phyloP scores from a whole-genome alignment of 1,140 invertebrate species.

The Caenorhabditis tropicalis region DNA sequence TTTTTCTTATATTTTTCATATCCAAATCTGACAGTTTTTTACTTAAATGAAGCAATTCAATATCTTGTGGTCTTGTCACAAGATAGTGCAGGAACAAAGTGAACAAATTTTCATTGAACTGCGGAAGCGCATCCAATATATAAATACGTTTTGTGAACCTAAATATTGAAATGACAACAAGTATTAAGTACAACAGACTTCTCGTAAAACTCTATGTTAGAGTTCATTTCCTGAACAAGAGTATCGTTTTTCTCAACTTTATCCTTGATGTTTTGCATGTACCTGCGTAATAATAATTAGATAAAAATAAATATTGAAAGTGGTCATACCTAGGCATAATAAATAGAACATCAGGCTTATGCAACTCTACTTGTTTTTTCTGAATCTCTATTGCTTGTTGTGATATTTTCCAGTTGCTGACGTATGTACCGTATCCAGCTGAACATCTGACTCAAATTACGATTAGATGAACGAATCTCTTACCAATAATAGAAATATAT shows the following conservation, averaged over 20 bases:
- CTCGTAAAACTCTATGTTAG: neutral
- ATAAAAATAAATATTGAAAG: too few species aligned
- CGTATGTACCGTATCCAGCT: neutral
- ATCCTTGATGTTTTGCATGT: too few species aligned
- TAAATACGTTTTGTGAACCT: neutral
- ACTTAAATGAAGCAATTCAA: neutral
- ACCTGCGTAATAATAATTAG: too few species aligned
- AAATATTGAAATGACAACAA: too few species aligned
- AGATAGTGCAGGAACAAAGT: neutral
- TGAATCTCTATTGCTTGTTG: neutral
- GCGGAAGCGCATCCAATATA: neutral
- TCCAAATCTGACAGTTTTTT: neutral
- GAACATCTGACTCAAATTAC: neutral
- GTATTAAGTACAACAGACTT: too few species aligned
- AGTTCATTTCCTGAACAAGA: neutral
- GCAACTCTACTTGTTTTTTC: neutral
- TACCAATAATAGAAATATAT: neutral
- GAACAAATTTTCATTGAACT: neutral
- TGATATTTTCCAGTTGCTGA: neutral
- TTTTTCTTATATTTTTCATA: neutral
- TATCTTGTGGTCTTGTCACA: neutral
- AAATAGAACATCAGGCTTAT: constrained; percentile 3
- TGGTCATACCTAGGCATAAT: neutral
- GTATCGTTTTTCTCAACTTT: neutral
- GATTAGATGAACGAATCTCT: neutral